These are phyloP conservation scores for Mesocricetus auratus DNA, from an alignment of 2,113 vertebrate genomes.

Conservation along the genomic window DNA sequence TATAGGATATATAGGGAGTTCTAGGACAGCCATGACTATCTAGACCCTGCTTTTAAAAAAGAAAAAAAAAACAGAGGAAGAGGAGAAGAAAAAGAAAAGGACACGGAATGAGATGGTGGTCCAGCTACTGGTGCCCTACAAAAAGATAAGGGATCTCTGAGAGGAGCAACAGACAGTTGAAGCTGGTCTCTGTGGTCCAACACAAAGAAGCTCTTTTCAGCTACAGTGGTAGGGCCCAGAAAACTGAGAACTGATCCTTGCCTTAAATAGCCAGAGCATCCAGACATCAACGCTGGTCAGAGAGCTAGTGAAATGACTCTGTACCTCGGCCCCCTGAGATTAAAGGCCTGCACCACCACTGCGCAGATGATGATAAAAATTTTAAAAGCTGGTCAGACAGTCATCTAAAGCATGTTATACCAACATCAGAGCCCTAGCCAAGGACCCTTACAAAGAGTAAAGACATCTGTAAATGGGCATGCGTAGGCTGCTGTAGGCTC, in stretches of 20 bases:
- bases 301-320: not conserved
- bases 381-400: not conserved
- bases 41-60: too few relatives aligned
- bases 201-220: not conserved
- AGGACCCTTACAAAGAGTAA: not conserved
- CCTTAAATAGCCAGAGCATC: not conserved
- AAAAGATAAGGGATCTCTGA: not conserved
- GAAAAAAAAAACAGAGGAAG: not conserved
- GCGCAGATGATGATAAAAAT: not conserved
- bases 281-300: not conserved
- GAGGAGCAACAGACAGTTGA: not conserved
- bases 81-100: not conserved
- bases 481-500: not conserved
- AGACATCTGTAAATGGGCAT: not conserved
- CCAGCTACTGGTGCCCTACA: not conserved
- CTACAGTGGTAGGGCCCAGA: not conserved
- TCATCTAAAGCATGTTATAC: not conserved
- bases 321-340: too few relatives aligned
- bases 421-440: not conserved
- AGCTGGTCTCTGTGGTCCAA: not conserved
- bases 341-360: too few relatives aligned
- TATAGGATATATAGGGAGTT: too few relatives aligned
- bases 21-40: too few relatives aligned
- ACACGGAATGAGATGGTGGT: not conserved
- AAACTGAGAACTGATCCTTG: not conserved